Percentiles rank a stretch among this genome's conserved stretches.
phyloP scores from a whole-genome alignment of 1,140 invertebrate species.

The Drosophila lacteicornis region DNA sequence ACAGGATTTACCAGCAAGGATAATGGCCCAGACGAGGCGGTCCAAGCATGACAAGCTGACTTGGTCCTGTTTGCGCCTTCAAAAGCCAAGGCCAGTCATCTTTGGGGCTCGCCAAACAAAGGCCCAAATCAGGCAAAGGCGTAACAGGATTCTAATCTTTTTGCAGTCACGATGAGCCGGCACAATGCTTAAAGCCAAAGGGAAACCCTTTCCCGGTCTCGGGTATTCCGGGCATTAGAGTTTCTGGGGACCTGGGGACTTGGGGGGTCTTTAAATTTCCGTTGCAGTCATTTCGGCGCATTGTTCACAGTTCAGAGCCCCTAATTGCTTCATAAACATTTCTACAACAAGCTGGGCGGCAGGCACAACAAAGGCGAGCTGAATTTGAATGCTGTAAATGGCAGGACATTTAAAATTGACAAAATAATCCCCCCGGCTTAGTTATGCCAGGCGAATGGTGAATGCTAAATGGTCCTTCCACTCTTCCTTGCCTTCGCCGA shows the following conservation, averaged over 20 bases:
- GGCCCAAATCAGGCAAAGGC: slow-evolving; percentile 67
- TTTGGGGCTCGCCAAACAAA: slow-evolving; percentile 39
- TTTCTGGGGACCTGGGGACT: slow-evolving; percentile 1
- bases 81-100: slow-evolving; percentile 47
- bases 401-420: slow-evolving; percentile 83
- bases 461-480: slow-evolving; percentile 47
- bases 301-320: slow-evolving; percentile 73
- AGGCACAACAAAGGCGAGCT: slow-evolving; percentile 64
- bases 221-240: slow-evolving; percentile 11
- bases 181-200: slow-evolving; percentile 67
- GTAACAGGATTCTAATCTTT: slow-evolving; percentile 78
- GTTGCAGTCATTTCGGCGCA: slow-evolving; percentile 76
- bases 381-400: slow-evolving; percentile 81
- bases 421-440: slow-evolving; percentile 80
- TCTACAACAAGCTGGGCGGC: slow-evolving; percentile 62
- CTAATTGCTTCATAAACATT: slow-evolving; percentile 84
- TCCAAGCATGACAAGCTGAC: slow-evolving; percentile 53
- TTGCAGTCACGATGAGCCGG: slow-evolving; percentile 75
- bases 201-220: slow-evolving; percentile 47
- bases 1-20: slow-evolving; percentile 22
- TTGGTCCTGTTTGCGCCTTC: slow-evolving; percentile 15
- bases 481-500: neutral
- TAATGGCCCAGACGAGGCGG: slow-evolving; percentile 22
- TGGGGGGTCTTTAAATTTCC: slow-evolving; percentile 65
- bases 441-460: slow-evolving; percentile 67